A percentile compares a stretch with the other conserved stretches of the same genome.
These are phyloP conservation scores for Xestia rhomboidea DNA, from an alignment of 2,888 invertebrate genomes.

Conservation along the genomic window DNA sequence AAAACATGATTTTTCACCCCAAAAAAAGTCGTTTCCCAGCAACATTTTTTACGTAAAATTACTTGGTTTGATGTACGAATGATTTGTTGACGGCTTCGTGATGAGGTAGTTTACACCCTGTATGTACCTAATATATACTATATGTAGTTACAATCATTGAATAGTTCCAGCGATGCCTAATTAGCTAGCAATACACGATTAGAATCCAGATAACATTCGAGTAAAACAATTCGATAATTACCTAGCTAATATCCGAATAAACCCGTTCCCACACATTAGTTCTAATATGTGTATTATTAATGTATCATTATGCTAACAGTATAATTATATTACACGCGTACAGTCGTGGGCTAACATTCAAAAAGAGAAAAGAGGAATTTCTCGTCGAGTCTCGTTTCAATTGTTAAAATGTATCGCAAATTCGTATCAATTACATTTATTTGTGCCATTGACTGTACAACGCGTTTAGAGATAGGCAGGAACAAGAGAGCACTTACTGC, in stretches of 20 bases:
- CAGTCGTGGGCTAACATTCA: background rate
- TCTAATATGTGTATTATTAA: conserved; percentile 10
- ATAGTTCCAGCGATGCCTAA: background rate
- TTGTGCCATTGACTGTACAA: background rate
- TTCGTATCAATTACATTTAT: background rate
- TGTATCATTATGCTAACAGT: background rate
- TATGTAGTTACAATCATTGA: background rate
- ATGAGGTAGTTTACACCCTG: too few species aligned
- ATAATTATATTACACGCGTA: background rate
- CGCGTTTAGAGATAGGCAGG: background rate
- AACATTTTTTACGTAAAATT: too few species aligned
- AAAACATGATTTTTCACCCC: too few species aligned
- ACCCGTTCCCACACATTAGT: conserved; percentile 17
- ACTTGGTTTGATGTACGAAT: too few species aligned
- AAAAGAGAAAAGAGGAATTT: background rate
- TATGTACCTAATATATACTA: background rate
- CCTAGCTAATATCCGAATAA: conserved; percentile 6
- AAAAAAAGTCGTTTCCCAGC: too few species aligned
- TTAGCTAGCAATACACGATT: conserved; percentile 33
- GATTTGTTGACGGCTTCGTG: too few species aligned
- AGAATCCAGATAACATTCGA: conserved; percentile 13
- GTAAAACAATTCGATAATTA: conserved; percentile 41
- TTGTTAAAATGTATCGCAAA: background rate
- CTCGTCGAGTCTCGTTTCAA: background rate
- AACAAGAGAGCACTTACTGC: conserved; percentile 33